Evolutionary conservation across 1,140 invertebrate species (phyloP).

Genomic region (Platorchestia sp.): DNA sequence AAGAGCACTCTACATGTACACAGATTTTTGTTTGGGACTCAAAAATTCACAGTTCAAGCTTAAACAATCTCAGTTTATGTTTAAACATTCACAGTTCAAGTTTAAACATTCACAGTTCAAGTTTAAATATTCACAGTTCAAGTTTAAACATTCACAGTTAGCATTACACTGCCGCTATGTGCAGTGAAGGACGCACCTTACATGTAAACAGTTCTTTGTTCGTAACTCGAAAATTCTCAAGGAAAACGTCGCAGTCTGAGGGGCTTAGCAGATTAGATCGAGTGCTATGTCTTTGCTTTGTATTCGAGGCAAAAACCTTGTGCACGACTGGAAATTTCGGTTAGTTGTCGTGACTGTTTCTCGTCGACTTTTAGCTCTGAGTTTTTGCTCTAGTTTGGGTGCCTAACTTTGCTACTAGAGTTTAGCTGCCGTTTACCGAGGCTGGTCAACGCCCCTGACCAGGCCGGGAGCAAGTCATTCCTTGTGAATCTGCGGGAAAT

Average conservation of each 20-base stretch:
- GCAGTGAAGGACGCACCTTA: background rate
- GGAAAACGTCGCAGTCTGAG: background rate
- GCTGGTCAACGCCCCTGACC: background rate
- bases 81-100: background rate
- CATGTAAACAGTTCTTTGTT: background rate
- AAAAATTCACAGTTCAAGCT: background rate
- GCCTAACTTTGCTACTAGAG: background rate
- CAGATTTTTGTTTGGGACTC: background rate
- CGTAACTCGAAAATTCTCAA: background rate
- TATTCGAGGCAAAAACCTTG: background rate
- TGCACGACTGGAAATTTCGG: background rate
- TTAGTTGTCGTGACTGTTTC: background rate
- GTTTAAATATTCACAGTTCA: background rate
- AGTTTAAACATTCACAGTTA: too few species aligned
- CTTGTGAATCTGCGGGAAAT: background rate
- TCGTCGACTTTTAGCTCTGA: background rate
- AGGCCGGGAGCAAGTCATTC: background rate
- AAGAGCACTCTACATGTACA: background rate
- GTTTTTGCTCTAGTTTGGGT: background rate
- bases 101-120: background rate
- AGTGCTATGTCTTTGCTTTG: background rate
- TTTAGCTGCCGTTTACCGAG: background rate
- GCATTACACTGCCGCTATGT: background rate
- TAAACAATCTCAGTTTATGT: background rate
- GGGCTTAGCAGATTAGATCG: background rate